Evolutionary conservation across 2,113 vertebrate species (phyloP), one percentile per base, ranked within the genome.

Genomic region (Anas platyrhynchos): DNA sequence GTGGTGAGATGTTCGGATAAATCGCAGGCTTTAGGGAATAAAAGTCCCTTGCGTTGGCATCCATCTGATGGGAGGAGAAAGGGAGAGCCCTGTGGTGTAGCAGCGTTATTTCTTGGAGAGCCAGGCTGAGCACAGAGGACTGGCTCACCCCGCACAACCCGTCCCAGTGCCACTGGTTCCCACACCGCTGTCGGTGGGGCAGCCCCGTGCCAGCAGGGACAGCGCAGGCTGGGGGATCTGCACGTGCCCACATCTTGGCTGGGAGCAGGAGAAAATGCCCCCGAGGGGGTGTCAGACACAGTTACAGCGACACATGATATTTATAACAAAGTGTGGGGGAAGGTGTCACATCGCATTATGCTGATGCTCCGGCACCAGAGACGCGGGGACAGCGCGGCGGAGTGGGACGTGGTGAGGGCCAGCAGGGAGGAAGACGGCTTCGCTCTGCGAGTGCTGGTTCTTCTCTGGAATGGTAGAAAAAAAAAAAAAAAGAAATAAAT

Each of bases 271-370:
- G 96, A 79, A 93, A 92, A 95, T 95, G 96, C 95, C 96, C 94
- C 68, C 77, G 66, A 96, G 93, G 94, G 95, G 83, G 93, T 97
- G 97, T 98, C 98, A 97, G 94, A 93, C 90, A 41, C 74, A 3
- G 87, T 98, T 98, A 97, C 22, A 32, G 16, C 86, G 97, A 97
- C 31, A 25, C 54, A 50, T 31, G 89, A 69, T 96, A 90, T 97
- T 96, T 96, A 93, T 97, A 97, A 94, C 96, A 96, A 95, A 94
- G 86, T 86, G 91, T 96, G 95, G 97, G 75, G 86, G 83, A 96
- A 95, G 95, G 89, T 96, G 97, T 98, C 98, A 97, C 75, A 85
- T 89, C 92, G 48, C 92, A 96, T 98, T 93, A 97, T 56, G 11
- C 61, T 62, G 88, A 91, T 46, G 91, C 96, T 93, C 43, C 9